These are phyloP conservation scores for Abrostola tripartita DNA, from an alignment of 2,888 invertebrate species.

Conservation along the genomic window DNA sequence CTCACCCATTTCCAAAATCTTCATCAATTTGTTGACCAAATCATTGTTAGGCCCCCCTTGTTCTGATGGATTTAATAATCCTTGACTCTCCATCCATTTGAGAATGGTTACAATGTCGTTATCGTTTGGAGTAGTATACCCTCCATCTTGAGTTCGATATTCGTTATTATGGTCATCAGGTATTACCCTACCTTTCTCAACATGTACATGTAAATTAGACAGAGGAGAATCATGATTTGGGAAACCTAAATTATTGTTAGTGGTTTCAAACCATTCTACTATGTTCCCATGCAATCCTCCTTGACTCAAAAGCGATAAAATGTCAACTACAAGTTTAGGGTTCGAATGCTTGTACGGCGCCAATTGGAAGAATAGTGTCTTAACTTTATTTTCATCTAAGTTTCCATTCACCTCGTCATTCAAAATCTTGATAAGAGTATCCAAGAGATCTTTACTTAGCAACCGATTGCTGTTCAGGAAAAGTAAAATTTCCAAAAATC, in stretches of 20 bases:
- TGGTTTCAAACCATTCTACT: slow-evolving; percentile 22
- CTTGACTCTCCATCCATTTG: slow-evolving; percentile 41
- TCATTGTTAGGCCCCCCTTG: slow-evolving; percentile 53
- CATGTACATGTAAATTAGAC: not conserved
- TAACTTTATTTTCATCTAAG: slow-evolving; percentile 26
- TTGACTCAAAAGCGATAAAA: slow-evolving; percentile 28
- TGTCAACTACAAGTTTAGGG: slow-evolving; percentile 31
- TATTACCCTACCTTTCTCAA: not conserved
- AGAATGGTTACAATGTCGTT: slow-evolving; percentile 29
- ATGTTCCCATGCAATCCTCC: slow-evolving; percentile 18
- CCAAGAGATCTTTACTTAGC: slow-evolving; percentile 29
- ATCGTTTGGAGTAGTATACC: slow-evolving; percentile 12
- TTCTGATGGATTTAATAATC: slow-evolving; percentile 31
- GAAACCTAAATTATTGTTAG: slow-evolving; percentile 2
- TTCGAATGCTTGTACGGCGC: slow-evolving; percentile 20
- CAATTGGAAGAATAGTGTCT: slow-evolving; percentile 22
- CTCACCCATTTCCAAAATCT: slow-evolving; percentile 63
- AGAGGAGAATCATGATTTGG: slow-evolving; percentile 11
- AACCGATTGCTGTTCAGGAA: slow-evolving; percentile 28
- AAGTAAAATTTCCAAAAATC: slow-evolving; percentile 39
- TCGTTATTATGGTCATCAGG: not conserved
- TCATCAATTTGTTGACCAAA: slow-evolving; percentile 59
- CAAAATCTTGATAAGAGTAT: slow-evolving; percentile 29
- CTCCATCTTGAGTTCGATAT: slow-evolving; percentile 13
- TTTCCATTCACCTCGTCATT: slow-evolving; percentile 28